phyloP scores from a whole-genome alignment of 2,888 invertebrate genomes.

The Melinaea menophilus region DNA sequence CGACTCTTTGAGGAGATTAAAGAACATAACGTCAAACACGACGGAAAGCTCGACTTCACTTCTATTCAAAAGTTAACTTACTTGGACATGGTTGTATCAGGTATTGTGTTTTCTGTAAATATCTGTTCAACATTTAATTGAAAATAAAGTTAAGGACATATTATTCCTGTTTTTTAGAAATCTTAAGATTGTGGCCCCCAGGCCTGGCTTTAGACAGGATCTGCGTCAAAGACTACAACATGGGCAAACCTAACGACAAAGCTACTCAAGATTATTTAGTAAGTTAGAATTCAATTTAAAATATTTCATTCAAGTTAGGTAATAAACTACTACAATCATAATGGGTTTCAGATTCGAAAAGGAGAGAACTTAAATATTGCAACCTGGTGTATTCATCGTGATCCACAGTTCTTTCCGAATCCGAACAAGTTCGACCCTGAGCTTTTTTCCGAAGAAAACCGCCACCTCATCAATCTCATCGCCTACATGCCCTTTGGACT shows the following conservation, averaged over 20 bases:
- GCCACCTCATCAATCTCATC: constrained; percentile 51
- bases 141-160: background rate
- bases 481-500: constrained; percentile 75
- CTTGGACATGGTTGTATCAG: constrained; percentile 79
- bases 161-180: constrained; percentile 43
- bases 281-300: constrained; percentile 34
- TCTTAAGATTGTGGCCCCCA: constrained; percentile 69
- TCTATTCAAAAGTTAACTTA: constrained; percentile 76
- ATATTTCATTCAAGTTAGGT: no score
- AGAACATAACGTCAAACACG: constrained; percentile 58
- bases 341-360: constrained; percentile 42
- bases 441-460: constrained; percentile 78
- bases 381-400: constrained; percentile 65
- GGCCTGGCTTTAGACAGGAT: constrained; percentile 58
- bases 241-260: constrained; percentile 50
- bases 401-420: constrained; percentile 71
- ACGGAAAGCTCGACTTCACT: constrained; percentile 69
- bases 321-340: no score
- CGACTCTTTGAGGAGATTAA: constrained; percentile 75
- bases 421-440: constrained; percentile 79
- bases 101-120: constrained; percentile 37
- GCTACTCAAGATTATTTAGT: constrained; percentile 51
- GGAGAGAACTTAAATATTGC: constrained; percentile 57
- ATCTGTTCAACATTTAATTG: background rate
- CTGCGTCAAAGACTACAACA: constrained; percentile 70